Evolutionary conservation across 2,888 invertebrate genomes (phyloP), one percentile per base, ranked within the genome.

Genomic region (Drosophila recens): DNA sequence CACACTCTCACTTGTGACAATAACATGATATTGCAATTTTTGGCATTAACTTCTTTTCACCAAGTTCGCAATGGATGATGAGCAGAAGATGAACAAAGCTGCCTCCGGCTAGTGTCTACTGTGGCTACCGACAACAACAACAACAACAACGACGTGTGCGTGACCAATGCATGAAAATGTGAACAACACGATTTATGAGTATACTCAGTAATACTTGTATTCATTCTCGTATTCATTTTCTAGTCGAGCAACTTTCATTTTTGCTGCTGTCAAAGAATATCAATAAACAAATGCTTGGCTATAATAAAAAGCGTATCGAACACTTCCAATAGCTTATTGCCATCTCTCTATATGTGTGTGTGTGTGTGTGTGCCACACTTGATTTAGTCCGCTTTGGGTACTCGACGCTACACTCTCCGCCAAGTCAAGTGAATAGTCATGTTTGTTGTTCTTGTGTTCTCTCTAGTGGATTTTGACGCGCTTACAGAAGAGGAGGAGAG

Each of bases 21-120:
- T 73, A 72, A 67, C 75, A 83, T 86, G 86, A 86, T 80, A 76
- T 72, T 85, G 86, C 86, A 83, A 72, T 87, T 79, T 85, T 81
- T 80, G 75, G 86, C 70, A 79, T 78, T 79, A 81, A 81, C 76
- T 79, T 79, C 82, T 73, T 86, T 86, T 86, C 75, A 76, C 76
- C 64, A 33, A 61, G 72, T 54, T 56, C 36, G 53, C 58, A 30
- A 15, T 33, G 23, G 27, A 61, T 45, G 56, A 56, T 51, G 68
- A 64, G 43, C 63, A 61, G 59, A 40, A 57, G 59, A 40, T 72
- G 59, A 56, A 54, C 38, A 67, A 59, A 59, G 51, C 65, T 45
- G 72, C 75, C 70, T 54, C 38, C 56, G 59, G 72, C 61, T 43
- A 58, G 57, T 61, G 71, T 75, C 75, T 75, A n/a, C 48, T 64